Conservation (phyloP, 2,797 vertebrate genomes). For the Aeoliscus strigatus region DNA sequence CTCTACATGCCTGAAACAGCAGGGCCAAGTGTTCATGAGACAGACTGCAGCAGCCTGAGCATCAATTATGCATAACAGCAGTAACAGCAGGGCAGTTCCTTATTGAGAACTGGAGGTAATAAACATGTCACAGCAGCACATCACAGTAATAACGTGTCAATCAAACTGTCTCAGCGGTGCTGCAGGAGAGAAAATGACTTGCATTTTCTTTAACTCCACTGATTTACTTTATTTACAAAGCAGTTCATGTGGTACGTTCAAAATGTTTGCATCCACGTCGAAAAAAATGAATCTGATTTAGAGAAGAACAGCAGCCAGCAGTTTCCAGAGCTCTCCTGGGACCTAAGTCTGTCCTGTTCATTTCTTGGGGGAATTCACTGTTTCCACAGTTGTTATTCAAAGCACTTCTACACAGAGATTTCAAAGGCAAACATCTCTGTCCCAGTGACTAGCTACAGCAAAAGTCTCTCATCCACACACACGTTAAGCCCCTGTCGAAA, state of each 20-base stretch:
- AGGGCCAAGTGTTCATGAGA: background rate
- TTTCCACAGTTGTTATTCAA: background rate
- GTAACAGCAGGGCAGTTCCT: conserved; percentile 11
- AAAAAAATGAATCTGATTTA: conserved; percentile 1
- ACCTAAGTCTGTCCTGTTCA: background rate
- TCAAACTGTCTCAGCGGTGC: conserved; percentile 4
- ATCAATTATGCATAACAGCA: conserved; percentile 22
- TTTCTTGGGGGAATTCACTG: conserved; percentile 1
- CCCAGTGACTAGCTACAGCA: too few relatives aligned
- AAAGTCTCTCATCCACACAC: background rate
- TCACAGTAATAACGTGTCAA: background rate
- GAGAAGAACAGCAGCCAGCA: background rate
- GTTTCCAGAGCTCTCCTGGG: conserved; percentile 1
- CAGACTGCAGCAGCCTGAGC: conserved; percentile 5
- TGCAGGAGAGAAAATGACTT: background rate
- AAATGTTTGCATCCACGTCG: background rate
- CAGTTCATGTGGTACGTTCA: conserved; percentile 6
- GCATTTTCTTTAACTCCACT: background rate
- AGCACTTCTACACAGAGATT: conserved; percentile 1
- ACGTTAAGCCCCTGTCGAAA: background rate
- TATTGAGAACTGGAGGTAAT: background rate
- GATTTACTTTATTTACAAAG: conserved; percentile 8
- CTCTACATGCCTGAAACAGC: conserved; percentile 1
- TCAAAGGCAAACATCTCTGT: too few relatives aligned
- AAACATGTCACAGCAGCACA: conserved; percentile 4